These are phyloP conservation scores for Luffia ferchaultella DNA, from an alignment of 2,888 invertebrate genomes.

Conservation along the genomic window DNA sequence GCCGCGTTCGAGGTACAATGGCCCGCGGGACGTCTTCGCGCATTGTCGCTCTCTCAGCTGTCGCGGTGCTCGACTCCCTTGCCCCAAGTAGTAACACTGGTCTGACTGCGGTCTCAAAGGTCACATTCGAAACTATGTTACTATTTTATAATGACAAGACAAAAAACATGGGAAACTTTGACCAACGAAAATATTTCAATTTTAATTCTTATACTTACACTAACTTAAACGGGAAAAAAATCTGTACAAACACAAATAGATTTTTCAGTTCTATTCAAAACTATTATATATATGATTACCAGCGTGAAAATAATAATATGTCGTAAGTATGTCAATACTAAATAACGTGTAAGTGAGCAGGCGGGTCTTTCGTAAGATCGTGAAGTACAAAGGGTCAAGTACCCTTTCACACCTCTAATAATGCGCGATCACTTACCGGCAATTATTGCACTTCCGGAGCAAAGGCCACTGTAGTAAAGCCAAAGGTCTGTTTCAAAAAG, in stretches of 20 bases:
- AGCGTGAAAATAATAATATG: too few relatives aligned
- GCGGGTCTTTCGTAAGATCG: neutral
- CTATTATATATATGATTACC: too few relatives aligned
- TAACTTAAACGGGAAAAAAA: too few relatives aligned
- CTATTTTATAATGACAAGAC: too few relatives aligned
- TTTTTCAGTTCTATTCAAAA: too few relatives aligned
- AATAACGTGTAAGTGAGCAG: too few relatives aligned
- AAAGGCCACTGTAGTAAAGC: neutral
- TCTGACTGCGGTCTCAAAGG: constrained; percentile 23
- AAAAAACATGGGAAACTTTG: too few relatives aligned
- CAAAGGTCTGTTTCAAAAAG: neutral
- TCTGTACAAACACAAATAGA: too few relatives aligned
- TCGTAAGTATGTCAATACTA: too few relatives aligned
- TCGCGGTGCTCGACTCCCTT: constrained; percentile 34
- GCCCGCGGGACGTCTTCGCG: constrained; percentile 58
- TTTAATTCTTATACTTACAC: too few relatives aligned
- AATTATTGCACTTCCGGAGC: constrained; percentile 49
- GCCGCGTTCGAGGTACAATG: constrained; percentile 37
- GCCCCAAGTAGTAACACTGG: neutral
- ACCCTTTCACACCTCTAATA: constrained; percentile 43
- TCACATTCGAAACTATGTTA: constrained; percentile 31
- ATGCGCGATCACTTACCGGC: constrained; percentile 52
- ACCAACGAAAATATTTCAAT: too few relatives aligned
- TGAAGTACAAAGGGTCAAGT: constrained; percentile 32
- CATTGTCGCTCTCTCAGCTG: constrained; percentile 56